phyloP scores from a whole-genome alignment of 2,888 invertebrate genomes.

The Aphelenchoides bicaudatus region DNA sequence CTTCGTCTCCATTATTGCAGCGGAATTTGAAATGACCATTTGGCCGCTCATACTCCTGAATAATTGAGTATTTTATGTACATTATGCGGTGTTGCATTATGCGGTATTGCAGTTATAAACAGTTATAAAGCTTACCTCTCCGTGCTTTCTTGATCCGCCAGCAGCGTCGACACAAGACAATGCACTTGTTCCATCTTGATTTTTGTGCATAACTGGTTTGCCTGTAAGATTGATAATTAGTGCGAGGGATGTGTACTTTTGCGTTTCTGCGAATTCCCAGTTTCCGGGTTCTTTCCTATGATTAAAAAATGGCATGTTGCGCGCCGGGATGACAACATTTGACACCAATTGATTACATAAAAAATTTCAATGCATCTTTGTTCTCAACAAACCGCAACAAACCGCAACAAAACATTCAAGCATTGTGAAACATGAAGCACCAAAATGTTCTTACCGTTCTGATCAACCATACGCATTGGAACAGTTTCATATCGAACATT shows the following conservation, averaged over 20 bases:
- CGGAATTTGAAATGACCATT: conserved; percentile 8
- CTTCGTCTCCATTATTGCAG: conserved; percentile 16
- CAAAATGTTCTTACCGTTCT: neutral
- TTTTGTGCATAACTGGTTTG: neutral
- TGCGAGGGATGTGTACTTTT: no score
- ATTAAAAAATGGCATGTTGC: neutral
- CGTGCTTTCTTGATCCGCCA: neutral
- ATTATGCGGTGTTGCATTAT: no score
- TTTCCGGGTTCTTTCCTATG: neutral
- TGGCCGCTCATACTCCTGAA: conserved; percentile 14
- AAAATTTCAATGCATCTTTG: neutral
- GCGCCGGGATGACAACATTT: neutral
- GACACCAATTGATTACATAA: neutral
- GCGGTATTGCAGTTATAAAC: no score
- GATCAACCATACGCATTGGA: conserved; percentile 6
- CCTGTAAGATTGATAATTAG: neutral
- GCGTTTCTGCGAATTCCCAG: neutral
- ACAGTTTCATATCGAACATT: conserved; percentile 10
- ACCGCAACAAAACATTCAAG: neutral
- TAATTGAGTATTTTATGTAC: neutral
- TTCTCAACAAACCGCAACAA: neutral
- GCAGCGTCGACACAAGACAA: neutral
- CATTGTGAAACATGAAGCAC: no score
- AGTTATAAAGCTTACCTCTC: no score
- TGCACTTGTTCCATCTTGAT: neutral